Evolutionary conservation across 2,113 vertebrate genomes (phyloP).

Genomic region (Pipa parva): DNA sequence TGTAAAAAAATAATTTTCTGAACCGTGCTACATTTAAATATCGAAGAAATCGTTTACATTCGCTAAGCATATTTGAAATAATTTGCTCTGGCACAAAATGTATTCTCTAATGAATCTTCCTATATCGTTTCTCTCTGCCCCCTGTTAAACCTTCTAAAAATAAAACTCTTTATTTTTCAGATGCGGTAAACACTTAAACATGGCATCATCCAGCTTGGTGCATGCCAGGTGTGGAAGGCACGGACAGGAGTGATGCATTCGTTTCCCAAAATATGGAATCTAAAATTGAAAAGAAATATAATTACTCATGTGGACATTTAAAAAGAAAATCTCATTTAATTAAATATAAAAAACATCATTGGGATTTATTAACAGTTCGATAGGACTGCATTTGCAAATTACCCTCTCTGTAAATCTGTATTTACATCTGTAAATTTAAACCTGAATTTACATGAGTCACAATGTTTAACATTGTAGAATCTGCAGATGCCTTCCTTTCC

Average conservation of each 20-base stretch:
- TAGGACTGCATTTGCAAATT: no score
- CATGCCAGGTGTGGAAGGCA: conserved; percentile 80
- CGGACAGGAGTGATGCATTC: conserved; percentile 85
- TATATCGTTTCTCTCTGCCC: conserved; percentile 16
- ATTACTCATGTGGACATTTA: not conserved
- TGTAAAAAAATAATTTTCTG: not conserved
- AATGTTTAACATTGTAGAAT: no score
- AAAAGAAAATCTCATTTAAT: no score
- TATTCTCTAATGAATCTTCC: conserved; percentile 43
- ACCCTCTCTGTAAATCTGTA: no score
- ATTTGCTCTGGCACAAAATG: conserved; percentile 41
- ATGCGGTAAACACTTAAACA: conserved; percentile 70
- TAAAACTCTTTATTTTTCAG: conserved; percentile 65
- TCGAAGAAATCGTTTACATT: not conserved
- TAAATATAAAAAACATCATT: no score
- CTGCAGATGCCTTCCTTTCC: no score
- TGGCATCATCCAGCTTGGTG: conserved; percentile 57
- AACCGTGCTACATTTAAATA: conserved; percentile 2
- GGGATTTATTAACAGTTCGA: no score
- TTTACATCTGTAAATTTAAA: no score
- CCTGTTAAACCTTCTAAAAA: conserved; percentile 51
- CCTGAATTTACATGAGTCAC: no score
- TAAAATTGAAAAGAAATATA: conserved; percentile 53
- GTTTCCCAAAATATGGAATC: conserved; percentile 80
- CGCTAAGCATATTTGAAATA: conserved; percentile 32